A percentile compares a stretch with the other conserved stretches of the same genome.
Conservation (phyloP, 2,113 vertebrate species). For the Vidua macroura region DNA sequence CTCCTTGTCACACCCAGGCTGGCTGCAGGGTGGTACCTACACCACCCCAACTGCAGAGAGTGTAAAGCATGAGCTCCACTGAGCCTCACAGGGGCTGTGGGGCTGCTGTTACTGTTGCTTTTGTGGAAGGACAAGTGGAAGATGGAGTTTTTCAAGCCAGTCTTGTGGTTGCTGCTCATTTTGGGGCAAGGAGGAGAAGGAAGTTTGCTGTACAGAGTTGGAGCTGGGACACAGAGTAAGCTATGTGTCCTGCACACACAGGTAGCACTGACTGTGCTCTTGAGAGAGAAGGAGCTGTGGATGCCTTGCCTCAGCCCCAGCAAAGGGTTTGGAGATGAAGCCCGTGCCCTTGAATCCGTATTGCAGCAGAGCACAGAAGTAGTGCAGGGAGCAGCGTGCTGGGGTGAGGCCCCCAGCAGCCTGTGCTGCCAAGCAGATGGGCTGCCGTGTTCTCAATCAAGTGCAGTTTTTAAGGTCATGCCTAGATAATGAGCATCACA, state of each 20-base stretch:
- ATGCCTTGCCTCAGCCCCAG: neutral
- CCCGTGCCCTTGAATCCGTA: neutral
- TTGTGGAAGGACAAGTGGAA: neutral
- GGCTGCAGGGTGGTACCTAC: neutral
- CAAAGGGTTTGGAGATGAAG: neutral
- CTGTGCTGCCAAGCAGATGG: constrained; percentile 49
- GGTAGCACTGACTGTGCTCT: neutral
- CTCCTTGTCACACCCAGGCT: neutral
- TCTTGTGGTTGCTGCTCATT: neutral
- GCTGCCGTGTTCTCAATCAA: constrained; percentile 60
- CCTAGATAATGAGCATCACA: constrained; percentile 56
- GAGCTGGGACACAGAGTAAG: neutral
- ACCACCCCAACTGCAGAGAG: neutral
- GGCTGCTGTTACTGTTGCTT: neutral
- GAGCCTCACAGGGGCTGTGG: neutral
- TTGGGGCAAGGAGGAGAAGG: neutral
- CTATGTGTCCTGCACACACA: neutral
- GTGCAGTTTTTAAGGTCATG: constrained; percentile 65
- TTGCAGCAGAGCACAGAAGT: neutral
- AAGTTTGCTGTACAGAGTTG: neutral
- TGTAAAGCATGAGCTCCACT: fast-evolving
- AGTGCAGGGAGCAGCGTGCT: neutral
- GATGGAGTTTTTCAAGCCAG: neutral
- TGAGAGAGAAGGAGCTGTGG: neutral
- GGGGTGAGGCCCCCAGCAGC: constrained; percentile 45